These are phyloP conservation scores for Onychomys arenicola DNA, from an alignment of 2,797 vertebrate species.

Conservation along the genomic window DNA sequence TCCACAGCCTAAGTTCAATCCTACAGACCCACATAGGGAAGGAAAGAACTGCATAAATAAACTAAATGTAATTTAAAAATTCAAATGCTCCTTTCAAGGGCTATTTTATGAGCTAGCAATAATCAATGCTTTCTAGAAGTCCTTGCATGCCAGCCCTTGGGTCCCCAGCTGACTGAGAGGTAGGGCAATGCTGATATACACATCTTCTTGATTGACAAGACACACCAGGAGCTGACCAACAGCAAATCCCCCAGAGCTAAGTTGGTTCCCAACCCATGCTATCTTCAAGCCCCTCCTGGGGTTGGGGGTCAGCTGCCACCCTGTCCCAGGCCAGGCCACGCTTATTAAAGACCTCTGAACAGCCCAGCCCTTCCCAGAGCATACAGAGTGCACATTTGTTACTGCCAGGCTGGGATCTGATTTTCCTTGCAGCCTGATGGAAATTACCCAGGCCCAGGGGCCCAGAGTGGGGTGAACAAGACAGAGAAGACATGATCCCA, in stretches of 20 bases:
- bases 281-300: background rate
- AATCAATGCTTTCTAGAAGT: background rate
- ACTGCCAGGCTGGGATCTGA: conserved; percentile 37
- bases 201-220: background rate
- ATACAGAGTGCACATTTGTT: background rate
- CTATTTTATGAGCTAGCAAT: background rate
- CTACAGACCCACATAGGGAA: background rate
- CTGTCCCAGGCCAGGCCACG: background rate
- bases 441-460: conserved; percentile 67
- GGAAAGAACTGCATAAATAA: background rate
- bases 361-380: background rate
- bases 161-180: background rate
- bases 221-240: background rate
- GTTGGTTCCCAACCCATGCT: background rate
- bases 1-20: background rate
- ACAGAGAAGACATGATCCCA: conserved; percentile 53
- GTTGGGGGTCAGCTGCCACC: background rate
- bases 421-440: conserved; percentile 46
- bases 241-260: background rate
- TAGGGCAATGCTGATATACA: background rate
- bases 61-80: background rate
- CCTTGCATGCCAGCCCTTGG: background rate
- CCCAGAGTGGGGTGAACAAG: background rate
- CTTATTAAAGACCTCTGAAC: background rate
- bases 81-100: conserved; percentile 5